Base-by-base conservation (phyloP, 2,888 invertebrate species). In the Malthinus seriepunctatus region DNA sequence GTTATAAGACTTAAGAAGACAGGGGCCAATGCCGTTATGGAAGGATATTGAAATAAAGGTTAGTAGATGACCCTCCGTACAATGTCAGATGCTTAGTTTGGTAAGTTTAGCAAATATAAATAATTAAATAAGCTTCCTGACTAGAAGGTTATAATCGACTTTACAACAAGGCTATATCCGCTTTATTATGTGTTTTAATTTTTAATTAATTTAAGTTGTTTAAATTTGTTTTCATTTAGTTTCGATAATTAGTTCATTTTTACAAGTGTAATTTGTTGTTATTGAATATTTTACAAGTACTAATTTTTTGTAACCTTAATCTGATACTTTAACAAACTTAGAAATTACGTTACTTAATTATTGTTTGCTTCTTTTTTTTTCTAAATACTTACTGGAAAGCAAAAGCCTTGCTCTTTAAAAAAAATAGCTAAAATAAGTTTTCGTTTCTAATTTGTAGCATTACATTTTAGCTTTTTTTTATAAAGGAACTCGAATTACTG, bases 31-130 rank as follows among this genome's bases (percentile, higher is more conserved):
- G 59, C 15, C 54, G 31, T 32, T 31, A 14, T 58, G 65, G 65
- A 66, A 66, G 65, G 65, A 66, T 66, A 64, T 66, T 60, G 62
- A 61, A 57, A 47, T 50, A 60, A 65, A 64, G 65, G 63, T 64
- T 62, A 56, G 51, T 34, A 48, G 62, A 39, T 62, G 65, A 52
- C 65, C 65, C 61, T 66, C 63, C 53, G 54, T 14, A 49, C 65
- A 65, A 65, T 65, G 65, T 55, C 65, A 62, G 35, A 54, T 60
- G 46, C 58, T 49, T 44, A 54, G 53, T 62, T 62, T 54, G 63
- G 37, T 35, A 51, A 53, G 23, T 44, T 42, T 42, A 15, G 42
- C 47, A 58, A 53, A 53, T 39, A 10, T n/a, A 14, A 48, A 47
- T 42, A 52, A 54, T 35, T 23, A 23, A 15, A 48, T 38, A 32